Base-by-base conservation (phyloP, 2,797 vertebrate species). In the Microtus californicus region DNA sequence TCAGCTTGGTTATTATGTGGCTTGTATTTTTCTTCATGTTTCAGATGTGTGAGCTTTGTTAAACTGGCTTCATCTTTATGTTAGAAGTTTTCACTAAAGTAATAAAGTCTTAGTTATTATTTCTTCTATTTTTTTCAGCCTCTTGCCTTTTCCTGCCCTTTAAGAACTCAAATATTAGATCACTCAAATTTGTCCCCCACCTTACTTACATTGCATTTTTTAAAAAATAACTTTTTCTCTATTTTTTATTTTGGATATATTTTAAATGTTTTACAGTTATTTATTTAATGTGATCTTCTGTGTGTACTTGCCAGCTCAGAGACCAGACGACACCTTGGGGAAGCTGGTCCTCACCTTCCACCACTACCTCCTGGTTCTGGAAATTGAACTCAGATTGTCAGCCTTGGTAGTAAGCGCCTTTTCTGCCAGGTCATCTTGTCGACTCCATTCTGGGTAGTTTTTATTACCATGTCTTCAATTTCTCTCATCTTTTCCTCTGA, bases 61-160 rank as follows among this genome's bases (percentile, higher is more conserved):
- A 34, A 48, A 85, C 65, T 90, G 74, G 77, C 74, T 92, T 85
- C 40, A 94, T 76, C 73, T 88, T 14, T 88, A 78, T 13, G 11
- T 90, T 92, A 79, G 31, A 61, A 73, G 12, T 93, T 94, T 81
- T 94, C 45, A 45, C 80, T 91, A 93, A 93, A 76, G 91, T 81
- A 63, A 40, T 45, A 95, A 93, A 79, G 19, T 76, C 87, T 87
- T 90, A 83, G 48, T 23, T 31, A 90, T 63, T 93, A 27, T 95
- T 94, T 95, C 34, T 88, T 83, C 79, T 79, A 71, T 40, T 63
- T 89, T 73, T 73, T 73, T 25, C 37, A 25, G 51, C 19, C 10
- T 37, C n/a, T 3, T 54, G 15, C 7, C 40, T 7, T 73, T 31
- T 85, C 59, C 40, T 76, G 17, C 67, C 29, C 59, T 93, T 86